Evolutionary conservation across 2,113 vertebrate genomes (phyloP).

Genomic region (Orthonyx spaldingii): DNA sequence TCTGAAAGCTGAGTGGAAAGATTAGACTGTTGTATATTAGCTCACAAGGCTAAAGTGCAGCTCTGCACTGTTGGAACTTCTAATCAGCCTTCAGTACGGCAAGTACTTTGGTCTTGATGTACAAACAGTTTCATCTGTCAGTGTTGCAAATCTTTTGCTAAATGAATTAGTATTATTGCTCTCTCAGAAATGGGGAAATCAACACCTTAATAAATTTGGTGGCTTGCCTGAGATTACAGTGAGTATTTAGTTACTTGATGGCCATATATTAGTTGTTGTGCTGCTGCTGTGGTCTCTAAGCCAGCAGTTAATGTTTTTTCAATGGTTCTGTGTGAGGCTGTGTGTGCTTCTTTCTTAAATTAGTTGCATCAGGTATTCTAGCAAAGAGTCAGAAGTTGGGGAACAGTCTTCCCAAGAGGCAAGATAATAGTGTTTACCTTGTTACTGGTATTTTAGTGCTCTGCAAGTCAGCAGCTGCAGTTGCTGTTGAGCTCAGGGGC

Average conservation of each 20-base stretch:
- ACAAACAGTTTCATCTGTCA: constrained; percentile 10
- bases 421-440: background rate
- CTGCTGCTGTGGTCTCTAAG: background rate
- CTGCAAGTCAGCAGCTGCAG: background rate
- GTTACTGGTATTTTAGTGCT: background rate
- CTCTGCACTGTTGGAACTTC: background rate
- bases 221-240: background rate
- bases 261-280: background rate
- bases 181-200: background rate
- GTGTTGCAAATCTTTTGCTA: background rate
- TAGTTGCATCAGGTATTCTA: background rate
- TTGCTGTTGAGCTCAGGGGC: background rate
- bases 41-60: constrained; percentile 42
- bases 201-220: background rate
- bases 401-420: background rate
- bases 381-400: background rate
- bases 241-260: background rate
- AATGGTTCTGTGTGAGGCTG: background rate
- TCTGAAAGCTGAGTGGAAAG: constrained; percentile 46
- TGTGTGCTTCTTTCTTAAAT: background rate
- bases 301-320: background rate
- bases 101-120: constrained; percentile 5
- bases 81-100: background rate
- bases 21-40: constrained; percentile 42
- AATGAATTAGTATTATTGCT: background rate